These are phyloP conservation scores for Tichodroma muraria DNA, from an alignment of 2,113 vertebrate genomes.

Conservation along the genomic window DNA sequence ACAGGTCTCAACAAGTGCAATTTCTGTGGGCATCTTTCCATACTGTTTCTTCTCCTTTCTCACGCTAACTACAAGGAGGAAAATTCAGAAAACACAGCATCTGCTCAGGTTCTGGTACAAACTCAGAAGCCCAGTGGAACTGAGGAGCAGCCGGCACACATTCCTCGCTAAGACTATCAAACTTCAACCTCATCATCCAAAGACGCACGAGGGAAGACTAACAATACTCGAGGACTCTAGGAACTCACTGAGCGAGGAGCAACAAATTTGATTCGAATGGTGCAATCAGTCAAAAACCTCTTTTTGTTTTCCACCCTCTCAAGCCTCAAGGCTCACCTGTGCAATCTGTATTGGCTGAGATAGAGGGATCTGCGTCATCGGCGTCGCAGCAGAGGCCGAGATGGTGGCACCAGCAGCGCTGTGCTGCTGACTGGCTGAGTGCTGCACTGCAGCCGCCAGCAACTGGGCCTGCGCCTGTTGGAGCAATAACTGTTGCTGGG, in stretches of 20 bases:
- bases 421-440: slow-evolving; percentile 96
- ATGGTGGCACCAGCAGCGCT: slow-evolving; percentile 93
- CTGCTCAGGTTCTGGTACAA: neutral
- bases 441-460: slow-evolving; percentile 95
- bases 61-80: neutral
- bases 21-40: neutral
- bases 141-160: neutral
- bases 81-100: neutral
- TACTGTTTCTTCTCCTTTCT: neutral
- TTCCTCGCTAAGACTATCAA: neutral
- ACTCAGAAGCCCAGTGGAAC: neutral
- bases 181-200: neutral
- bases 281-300: neutral
- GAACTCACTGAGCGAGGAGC: neutral
- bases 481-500: slow-evolving; percentile 93
- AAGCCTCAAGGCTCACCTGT: slow-evolving; percentile 73
- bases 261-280: neutral
- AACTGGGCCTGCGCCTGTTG: slow-evolving; percentile 99
- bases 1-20: neutral
- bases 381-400: slow-evolving; percentile 96
- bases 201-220: neutral
- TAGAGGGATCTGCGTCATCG: slow-evolving; percentile 95
- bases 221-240: neutral
- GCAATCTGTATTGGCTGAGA: slow-evolving; percentile 98
- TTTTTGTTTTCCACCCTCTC: slow-evolving; percentile 18